phyloP scores from a whole-genome alignment of 2,888 invertebrate genomes.

The Heliconius erato region DNA sequence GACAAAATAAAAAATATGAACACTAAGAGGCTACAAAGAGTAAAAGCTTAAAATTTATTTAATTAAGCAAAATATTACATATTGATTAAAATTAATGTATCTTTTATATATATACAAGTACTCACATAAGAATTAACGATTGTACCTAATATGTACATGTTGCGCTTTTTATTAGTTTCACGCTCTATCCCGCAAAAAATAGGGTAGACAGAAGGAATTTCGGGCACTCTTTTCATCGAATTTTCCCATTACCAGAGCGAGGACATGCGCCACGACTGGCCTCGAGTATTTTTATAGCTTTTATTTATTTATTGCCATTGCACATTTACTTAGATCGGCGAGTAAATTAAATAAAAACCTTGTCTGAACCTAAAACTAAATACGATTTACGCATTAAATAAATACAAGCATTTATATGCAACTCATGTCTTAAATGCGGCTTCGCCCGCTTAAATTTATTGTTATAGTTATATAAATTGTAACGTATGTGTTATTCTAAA shows the following conservation, averaged over 20 bases:
- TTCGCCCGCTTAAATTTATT: too few relatives aligned
- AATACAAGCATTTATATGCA: too few relatives aligned
- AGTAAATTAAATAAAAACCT: too few relatives aligned
- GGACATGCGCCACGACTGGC: not conserved
- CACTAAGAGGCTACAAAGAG: not conserved
- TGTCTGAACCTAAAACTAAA: too few relatives aligned
- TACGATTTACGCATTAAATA: too few relatives aligned
- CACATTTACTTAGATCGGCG: too few relatives aligned
- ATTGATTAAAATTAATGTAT: not conserved
- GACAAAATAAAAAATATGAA: slow-evolving; percentile 6
- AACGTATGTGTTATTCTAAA: too few relatives aligned
- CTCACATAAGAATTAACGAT: not conserved
- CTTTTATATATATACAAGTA: not conserved
- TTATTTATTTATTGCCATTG: too few relatives aligned
- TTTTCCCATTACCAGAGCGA: not conserved
- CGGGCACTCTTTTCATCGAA: not conserved
- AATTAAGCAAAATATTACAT: not conserved
- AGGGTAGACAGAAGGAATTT: not conserved
- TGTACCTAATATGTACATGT: too few relatives aligned
- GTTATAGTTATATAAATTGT: too few relatives aligned
- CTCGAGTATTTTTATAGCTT: too few relatives aligned
- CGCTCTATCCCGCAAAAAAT: not conserved
- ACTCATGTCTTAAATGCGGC: too few relatives aligned
- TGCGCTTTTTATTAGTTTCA: not conserved
- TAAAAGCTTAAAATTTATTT: not conserved